Conservation (phyloP, 2,113 vertebrate species). For the Puffinus mauretanicus region DNA sequence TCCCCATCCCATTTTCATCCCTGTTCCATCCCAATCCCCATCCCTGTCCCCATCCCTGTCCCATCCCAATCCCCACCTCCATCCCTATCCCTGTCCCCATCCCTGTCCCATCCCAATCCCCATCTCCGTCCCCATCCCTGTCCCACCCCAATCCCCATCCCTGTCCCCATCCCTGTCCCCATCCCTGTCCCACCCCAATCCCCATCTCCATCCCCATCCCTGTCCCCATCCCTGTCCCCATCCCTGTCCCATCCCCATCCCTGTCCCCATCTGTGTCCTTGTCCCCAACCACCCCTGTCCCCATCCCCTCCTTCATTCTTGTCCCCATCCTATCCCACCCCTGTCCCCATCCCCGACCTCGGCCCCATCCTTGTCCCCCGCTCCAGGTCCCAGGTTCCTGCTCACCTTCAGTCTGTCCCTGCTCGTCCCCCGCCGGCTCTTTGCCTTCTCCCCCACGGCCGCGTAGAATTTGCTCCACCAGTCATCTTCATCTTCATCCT, state of each 20-base stretch:
- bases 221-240: background rate
- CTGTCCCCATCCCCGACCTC: background rate
- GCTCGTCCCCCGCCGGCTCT: background rate
- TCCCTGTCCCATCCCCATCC: background rate
- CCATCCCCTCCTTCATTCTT: background rate
- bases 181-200: background rate
- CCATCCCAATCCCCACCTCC: background rate
- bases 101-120: too few relatives aligned
- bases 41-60: too few relatives aligned
- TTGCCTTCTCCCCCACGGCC: slow-evolving; percentile 14
- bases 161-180: background rate
- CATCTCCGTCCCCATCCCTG: background rate
- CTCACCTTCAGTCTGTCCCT: slow-evolving; percentile 67
- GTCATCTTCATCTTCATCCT: slow-evolving; percentile 38
- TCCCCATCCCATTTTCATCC: too few relatives aligned
- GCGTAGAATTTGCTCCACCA: slow-evolving; percentile 77
- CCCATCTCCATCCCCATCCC: background rate
- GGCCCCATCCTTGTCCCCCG: background rate
- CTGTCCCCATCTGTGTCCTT: background rate
- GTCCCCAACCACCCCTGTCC: background rate
- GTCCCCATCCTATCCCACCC: too few relatives aligned
- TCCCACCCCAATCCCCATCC: background rate
- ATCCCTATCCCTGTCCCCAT: too few relatives aligned
- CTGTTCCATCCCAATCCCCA: too few relatives aligned
- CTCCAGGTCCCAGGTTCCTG: background rate